Base-by-base conservation (phyloP, 2,113 vertebrate genomes). In the Lamprologus tigripictilis region DNA sequence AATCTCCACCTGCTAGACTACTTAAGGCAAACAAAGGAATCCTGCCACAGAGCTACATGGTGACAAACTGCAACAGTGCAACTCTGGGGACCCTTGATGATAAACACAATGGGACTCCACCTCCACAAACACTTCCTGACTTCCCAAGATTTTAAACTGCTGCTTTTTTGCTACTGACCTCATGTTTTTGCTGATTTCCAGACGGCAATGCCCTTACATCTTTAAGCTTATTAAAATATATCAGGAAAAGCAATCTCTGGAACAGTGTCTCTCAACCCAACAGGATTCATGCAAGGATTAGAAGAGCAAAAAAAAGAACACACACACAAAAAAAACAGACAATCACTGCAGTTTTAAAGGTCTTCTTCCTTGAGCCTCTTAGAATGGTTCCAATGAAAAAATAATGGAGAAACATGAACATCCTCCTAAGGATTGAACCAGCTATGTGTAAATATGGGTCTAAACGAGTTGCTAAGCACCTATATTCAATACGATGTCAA, bases 1-100 rank as follows among this genome's bases (percentile, higher is more conserved):
- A 84, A 19, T 86, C 54, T 92, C 81, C 86, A 83, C 80, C 90
- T 91, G 92, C 78, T 86, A 51, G 17, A 92, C 40, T 45, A 76
- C 88, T 92, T 81, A 73, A 35, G 33, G 12, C 6, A 81, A 55
- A 89, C 83, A 84, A 76, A 91, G 83, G 54, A 71, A 45, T 63
- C 26, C n/a, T 54, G 76, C 66, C 13, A 31, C n/a, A 4, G 26
- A 31, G 58, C 47, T 71, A 63, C 71, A 37, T 9, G 6, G 76
- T 55, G 54, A 71, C 54, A 84, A 85, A 80, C 58, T 45, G 40
- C 83, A 88, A 45, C 73, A 61, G 31, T 23, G 71, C 3, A 63
- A 85, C 55, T 89, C 81, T 82, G 55, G 86, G 82, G 68, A 82
- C 26, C 85, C 73, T 11, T 78, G 73, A 82, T 40, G 80, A 85